Percentiles rank a stretch among this genome's conserved stretches.
Evolutionary conservation across 2,797 vertebrate species (phyloP).

Genomic region (Microtus obscurus): DNA sequence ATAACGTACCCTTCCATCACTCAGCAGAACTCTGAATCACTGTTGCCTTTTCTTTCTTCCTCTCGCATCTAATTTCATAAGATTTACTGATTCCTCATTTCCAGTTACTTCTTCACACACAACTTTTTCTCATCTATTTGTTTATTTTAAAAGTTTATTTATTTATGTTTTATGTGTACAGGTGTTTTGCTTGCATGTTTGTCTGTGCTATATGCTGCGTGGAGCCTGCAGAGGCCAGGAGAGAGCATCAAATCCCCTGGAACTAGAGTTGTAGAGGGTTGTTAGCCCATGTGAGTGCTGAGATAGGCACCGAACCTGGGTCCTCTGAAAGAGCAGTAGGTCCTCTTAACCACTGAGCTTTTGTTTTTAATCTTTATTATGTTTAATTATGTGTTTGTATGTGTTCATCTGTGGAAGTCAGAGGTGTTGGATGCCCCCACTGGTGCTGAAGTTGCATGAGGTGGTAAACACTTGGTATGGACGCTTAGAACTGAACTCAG

Average conservation of each 20-base stretch:
- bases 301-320: not conserved
- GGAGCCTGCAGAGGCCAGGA: not conserved
- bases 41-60: not conserved
- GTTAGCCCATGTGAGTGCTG: not conserved
- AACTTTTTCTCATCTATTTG: not conserved
- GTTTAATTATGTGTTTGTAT: not conserved
- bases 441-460: not conserved
- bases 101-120: not conserved
- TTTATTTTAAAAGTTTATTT: not conserved
- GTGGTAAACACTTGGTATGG: not conserved
- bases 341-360: not conserved
- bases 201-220: not conserved
- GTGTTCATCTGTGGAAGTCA: not conserved
- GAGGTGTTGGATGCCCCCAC: not conserved
- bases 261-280: not conserved
- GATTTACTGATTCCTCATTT: not conserved
- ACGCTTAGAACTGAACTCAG: not conserved
- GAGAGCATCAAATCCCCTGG: not conserved
- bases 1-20: not conserved
- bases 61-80: not conserved
- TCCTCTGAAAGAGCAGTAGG: not conserved
- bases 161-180: not conserved
- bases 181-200: not conserved
- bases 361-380: not conserved
- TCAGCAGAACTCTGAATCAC: not conserved